Evolutionary conservation across 2,888 invertebrate species (phyloP).

Genomic region (Rhaphigaster nebulosa): DNA sequence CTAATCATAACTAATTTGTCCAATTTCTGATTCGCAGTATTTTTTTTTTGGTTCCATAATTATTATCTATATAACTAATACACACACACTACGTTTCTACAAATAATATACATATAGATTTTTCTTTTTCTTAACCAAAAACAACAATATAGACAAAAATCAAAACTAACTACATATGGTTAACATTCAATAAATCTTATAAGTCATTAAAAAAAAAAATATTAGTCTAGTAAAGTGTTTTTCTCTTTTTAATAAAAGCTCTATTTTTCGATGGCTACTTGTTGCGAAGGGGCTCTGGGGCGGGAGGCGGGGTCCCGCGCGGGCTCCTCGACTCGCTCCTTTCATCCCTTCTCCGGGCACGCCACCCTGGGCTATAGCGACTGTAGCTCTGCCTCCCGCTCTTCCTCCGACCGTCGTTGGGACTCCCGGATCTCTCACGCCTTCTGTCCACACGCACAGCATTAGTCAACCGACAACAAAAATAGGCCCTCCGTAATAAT

Average conservation of each 20-base stretch:
- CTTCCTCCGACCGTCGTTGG: neutral
- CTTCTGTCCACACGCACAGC: neutral
- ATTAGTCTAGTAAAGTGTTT: constrained; percentile 45
- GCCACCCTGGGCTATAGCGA: constrained; percentile 45
- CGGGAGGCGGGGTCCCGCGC: neutral
- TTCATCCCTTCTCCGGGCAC: neutral
- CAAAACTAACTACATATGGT: neutral
- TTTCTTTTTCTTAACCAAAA: neutral
- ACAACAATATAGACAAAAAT: neutral
- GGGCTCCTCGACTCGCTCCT: constrained; percentile 37
- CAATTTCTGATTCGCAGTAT: neutral
- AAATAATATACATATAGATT: neutral
- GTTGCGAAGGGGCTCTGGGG: neutral
- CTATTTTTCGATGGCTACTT: neutral
- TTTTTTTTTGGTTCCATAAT: neutral
- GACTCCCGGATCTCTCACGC: constrained; percentile 50
- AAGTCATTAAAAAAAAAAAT: constrained; percentile 33
- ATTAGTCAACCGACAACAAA: neutral
- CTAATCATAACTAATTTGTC: neutral
- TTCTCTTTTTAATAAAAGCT: constrained; percentile 46
- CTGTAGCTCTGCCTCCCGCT: constrained; percentile 29
- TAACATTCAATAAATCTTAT: neutral
- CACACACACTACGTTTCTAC: neutral
- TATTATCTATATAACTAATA: neutral
- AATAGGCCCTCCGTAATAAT: neutral